A percentile compares a stretch with the other conserved stretches of the same genome.
Conservation (phyloP, 2,888 invertebrate genomes). For the Zygaena filipendulae region DNA sequence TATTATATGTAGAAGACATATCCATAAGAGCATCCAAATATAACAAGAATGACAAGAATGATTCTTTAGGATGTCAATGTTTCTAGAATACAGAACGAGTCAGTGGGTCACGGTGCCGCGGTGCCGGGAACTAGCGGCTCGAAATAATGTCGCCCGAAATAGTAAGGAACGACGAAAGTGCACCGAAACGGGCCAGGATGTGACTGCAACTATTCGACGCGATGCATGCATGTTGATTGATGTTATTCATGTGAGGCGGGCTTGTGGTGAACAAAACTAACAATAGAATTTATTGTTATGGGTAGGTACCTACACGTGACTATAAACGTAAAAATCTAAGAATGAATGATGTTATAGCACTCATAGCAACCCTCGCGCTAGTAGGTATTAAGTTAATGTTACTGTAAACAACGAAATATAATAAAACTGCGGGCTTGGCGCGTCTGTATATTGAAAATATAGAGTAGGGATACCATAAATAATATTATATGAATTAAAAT, state of each 20-base stretch:
- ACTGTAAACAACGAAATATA: no score
- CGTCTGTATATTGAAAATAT: no score
- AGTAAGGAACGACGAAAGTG: constrained; percentile 35
- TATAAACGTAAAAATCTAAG: background rate
- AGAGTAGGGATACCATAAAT: no score
- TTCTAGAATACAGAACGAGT: constrained; percentile 41
- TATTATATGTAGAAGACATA: no score
- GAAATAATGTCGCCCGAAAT: constrained; percentile 49
- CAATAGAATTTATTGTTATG: background rate
- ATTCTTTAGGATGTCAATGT: no score
- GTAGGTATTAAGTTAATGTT: no score
- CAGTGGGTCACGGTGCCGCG: constrained; percentile 54
- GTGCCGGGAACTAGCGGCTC: constrained; percentile 18
- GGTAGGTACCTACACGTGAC: background rate
- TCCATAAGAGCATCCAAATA: no score
- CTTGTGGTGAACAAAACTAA: background rate
- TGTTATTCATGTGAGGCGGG: constrained; percentile 6
- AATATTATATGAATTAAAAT: no score
- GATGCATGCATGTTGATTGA: constrained; percentile 11
- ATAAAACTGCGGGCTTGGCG: no score
- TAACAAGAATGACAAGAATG: no score
- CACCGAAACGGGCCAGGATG: constrained; percentile 12
- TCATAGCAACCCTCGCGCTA: background rate
- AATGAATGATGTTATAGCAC: background rate
- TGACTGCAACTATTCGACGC: no score